Evolutionary conservation across 2,888 invertebrate genomes (phyloP).

Genomic region (Ectemnius lituratus): DNA sequence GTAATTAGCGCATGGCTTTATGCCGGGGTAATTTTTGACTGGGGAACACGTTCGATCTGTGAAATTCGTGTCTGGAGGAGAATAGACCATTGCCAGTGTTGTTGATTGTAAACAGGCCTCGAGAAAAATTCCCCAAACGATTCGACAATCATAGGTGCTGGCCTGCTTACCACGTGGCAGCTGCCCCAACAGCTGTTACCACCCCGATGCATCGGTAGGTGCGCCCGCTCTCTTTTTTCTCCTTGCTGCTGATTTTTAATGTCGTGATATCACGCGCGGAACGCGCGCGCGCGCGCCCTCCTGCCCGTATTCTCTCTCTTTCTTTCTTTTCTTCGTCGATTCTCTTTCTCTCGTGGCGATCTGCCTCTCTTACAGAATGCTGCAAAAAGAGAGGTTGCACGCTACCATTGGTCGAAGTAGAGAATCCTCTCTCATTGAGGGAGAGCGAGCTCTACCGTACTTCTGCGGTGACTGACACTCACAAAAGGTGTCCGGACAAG

Average conservation of each 20-base stretch:
- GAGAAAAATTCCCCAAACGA: slow-evolving; percentile 47
- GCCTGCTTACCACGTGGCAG: slow-evolving; percentile 64
- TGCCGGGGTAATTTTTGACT: too few relatives aligned
- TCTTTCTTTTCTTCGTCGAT: background rate
- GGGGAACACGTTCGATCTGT: background rate
- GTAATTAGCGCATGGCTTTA: too few relatives aligned
- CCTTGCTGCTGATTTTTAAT: slow-evolving; percentile 57
- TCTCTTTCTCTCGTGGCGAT: too few relatives aligned
- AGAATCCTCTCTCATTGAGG: too few relatives aligned
- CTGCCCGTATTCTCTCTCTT: background rate
- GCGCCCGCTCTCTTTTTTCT: slow-evolving; percentile 43
- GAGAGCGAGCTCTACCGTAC: too few relatives aligned
- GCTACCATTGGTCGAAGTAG: background rate
- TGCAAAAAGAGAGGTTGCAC: slow-evolving; percentile 33
- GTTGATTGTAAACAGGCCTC: slow-evolving; percentile 49
- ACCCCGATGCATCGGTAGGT: slow-evolving; percentile 60
- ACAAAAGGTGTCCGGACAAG: slow-evolving; percentile 13
- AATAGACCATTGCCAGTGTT: slow-evolving; percentile 10
- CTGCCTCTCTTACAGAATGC: background rate
- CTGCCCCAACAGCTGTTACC: slow-evolving; percentile 70
- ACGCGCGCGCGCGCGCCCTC: slow-evolving; percentile 43
- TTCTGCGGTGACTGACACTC: slow-evolving; percentile 32
- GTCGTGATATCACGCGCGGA: slow-evolving; percentile 55
- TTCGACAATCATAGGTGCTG: slow-evolving; percentile 56
- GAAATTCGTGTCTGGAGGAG: background rate